Percentiles rank a stretch among this genome's conserved stretches.
Evolutionary conservation across 2,888 invertebrate species (phyloP).

Genomic region (Pachydiplax longipennis): DNA sequence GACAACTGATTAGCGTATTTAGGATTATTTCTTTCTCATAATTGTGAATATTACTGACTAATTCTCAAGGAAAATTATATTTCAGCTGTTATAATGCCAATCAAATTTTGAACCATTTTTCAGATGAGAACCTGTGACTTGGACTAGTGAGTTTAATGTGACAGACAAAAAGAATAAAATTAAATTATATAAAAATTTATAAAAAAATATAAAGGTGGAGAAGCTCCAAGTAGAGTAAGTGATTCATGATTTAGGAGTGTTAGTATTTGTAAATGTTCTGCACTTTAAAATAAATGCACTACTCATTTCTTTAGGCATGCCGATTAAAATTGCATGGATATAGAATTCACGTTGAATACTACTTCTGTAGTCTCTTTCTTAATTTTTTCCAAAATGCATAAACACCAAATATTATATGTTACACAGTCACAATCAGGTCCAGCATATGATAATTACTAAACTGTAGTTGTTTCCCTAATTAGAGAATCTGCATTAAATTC

Average conservation of each 20-base stretch:
- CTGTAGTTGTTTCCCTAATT: too few species aligned
- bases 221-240: slow-evolving; percentile 34
- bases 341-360: not conserved
- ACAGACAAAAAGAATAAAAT: slow-evolving; percentile 38
- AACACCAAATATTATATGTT: not conserved
- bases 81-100: slow-evolving; percentile 3
- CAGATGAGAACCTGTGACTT: slow-evolving; percentile 41
- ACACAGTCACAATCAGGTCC: not conserved
- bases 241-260: slow-evolving; percentile 5
- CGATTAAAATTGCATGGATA: slow-evolving; percentile 15
- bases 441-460: too few species aligned
- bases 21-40: not conserved
- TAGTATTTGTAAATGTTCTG: not conserved
- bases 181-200: not conserved
- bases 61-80: not conserved
- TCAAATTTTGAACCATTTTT: not conserved
- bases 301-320: slow-evolving; percentile 15
- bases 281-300: slow-evolving; percentile 8
- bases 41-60: not conserved
- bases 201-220: slow-evolving; percentile 1
- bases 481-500: too few species aligned
- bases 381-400: not conserved
- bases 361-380: not conserved
- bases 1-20: not conserved
- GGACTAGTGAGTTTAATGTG: slow-evolving; percentile 28